Evolutionary conservation across 2,797 vertebrate species (phyloP), one percentile per base, ranked within the genome.

Genomic region (Danio jaintianensis): DNA sequence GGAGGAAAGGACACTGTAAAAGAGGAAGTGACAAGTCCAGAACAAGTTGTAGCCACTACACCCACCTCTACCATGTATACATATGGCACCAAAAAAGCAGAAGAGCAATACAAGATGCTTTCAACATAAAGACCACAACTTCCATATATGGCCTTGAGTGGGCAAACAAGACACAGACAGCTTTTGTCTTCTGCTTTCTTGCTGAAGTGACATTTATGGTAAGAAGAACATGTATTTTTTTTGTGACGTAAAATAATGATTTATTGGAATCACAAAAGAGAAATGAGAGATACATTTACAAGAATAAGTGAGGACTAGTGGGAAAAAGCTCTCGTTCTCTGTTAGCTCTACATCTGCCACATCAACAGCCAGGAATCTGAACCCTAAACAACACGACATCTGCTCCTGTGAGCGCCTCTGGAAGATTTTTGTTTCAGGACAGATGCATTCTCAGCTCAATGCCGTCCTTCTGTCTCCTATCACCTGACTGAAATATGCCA

Each of bases 261-360:
- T 43, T 9, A 15, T 56, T 55, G 6, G 40, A 38, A 42, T 16
- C 16, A 36, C 7, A 38, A 63, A 42, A 42, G 7, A 42, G 0
- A n/a, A 2, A 63, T 6, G 40, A 38, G 45, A 22, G 10, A 76
- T 59, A 40, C 52, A 22, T 75, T 12, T 45, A 50, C 11, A 29
- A 50, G 29, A 1, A 20, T 52, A 29, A 50, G 55, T 83, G 74
- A 73, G 72, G 42, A 15, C 48, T 43, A 81, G 59, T 78, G 80
- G 73, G 85, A 83, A 71, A 59, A 86, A 83, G 70, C 82, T 83
- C 29, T 70, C 36, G 74, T 74, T 68, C 75, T 80, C 69, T 80
- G 40, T 53, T 42, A 52, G 48, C 75, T 58, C 53, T 73, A 84
- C 82, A 88, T 86, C 84, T 87, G 84, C 85, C 80, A 82, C 45